Percentiles rank a stretch among this genome's conserved stretches.
These are phyloP conservation scores for Drosophila meridionalis DNA, from an alignment of 2,888 invertebrate species.

Conservation along the genomic window DNA sequence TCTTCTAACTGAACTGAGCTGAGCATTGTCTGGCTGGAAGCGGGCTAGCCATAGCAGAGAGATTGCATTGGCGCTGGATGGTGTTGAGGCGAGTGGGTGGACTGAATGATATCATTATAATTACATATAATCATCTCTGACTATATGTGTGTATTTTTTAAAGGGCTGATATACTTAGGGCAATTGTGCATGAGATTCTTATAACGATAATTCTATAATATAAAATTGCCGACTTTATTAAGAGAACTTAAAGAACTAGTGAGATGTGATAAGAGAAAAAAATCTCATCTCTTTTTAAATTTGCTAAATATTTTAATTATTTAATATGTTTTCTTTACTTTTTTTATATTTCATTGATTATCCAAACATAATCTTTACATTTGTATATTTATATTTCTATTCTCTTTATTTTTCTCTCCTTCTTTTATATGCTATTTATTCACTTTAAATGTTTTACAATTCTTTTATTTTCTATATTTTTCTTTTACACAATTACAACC, in stretches of 20 bases:
- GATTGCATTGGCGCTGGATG: constrained; percentile 48
- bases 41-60: constrained; percentile 13
- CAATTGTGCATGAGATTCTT: background rate
- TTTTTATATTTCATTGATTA: too few relatives aligned
- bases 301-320: too few relatives aligned
- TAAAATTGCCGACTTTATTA: background rate
- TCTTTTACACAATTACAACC: too few relatives aligned
- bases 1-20: constrained; percentile 16
- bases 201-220: background rate
- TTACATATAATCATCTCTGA: background rate
- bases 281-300: too few relatives aligned
- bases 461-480: too few relatives aligned
- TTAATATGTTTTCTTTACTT: too few relatives aligned
- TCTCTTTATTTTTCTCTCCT: too few relatives aligned
- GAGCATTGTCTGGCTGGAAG: constrained; percentile 6
- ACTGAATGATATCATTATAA: constrained; percentile 17
- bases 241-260: background rate
- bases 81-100: constrained; percentile 59
- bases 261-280: background rate
- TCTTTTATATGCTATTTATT: too few relatives aligned
- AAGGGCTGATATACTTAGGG: background rate
- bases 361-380: too few relatives aligned
- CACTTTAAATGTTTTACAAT: too few relatives aligned
- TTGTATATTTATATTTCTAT: too few relatives aligned
- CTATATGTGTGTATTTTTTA: background rate